Evolutionary conservation across 2,797 vertebrate genomes (phyloP), one percentile per base, ranked within the genome.

Genomic region (Taeniopygia guttata): DNA sequence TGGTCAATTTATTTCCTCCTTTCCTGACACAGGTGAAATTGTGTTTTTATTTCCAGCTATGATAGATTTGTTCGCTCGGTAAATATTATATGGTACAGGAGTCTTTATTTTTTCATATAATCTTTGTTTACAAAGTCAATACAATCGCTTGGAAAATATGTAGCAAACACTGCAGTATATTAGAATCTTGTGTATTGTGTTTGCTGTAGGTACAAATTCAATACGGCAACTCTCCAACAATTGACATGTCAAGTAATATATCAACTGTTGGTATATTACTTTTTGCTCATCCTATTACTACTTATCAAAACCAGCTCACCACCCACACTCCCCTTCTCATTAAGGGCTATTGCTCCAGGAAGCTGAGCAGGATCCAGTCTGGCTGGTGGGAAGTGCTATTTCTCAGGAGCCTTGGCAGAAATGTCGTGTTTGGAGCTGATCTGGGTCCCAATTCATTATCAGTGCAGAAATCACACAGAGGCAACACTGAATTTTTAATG

Each of bases 41-140:
- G 84, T 89, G 94, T 72, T 93, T 97, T 97, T 96, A 96, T 96
- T 97, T 97, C 96, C 84, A 86, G 80, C 72, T 92, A 55, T 82
- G 74, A 96, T 96, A 94, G 94, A 95, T 96, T 67, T 95, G 87
- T 96, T 94, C 90, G 0, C 94, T 95, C 70, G 77, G 95, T 93
- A 95, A 96, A 96, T 96, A 96, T 96, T 96, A 83, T 95, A 91
- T 92, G 77, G 92, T 95, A 69, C 91, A 91, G 68, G 84, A 95
- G 89, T 95, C 94, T 97, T 97, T 96, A 97, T 97, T 97, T 97
- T 97, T 97, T 97, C 95, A 96, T 97, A 97, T 95, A 96, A 97
- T 96, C 95, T 95, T 92, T 92, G 93, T 97, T 97, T 97, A 95
- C 96, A 95, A 94, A 97, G 94, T 94, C 88, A 90, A 92, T 94